These are phyloP conservation scores for Calycopis cecrops DNA, from an alignment of 1,140 invertebrate species.

Conservation along the genomic window DNA sequence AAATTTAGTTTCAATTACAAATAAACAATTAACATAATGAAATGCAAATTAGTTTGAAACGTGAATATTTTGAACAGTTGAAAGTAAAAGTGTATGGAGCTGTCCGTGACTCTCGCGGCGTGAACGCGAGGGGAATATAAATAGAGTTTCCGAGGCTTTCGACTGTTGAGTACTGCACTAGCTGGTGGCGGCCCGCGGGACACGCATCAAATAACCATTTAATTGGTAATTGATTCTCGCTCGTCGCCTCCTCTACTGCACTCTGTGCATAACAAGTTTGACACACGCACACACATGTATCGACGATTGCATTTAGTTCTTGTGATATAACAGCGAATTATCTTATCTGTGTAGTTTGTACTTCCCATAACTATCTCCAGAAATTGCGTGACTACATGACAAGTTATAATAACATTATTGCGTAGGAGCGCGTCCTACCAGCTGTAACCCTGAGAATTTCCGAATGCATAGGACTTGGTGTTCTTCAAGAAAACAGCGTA, in stretches of 20 bases:
- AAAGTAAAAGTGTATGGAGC: conserved; percentile 23
- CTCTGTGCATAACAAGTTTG: too few relatives aligned
- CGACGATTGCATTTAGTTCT: too few relatives aligned
- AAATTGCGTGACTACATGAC: too few relatives aligned
- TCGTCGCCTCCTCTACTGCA: neutral
- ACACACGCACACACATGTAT: too few relatives aligned
- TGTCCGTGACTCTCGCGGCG: conserved; percentile 7
- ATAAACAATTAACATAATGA: neutral
- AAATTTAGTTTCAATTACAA: neutral
- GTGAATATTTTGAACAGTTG: neutral
- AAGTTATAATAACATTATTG: too few relatives aligned
- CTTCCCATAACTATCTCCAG: too few relatives aligned
- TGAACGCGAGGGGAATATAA: conserved; percentile 19
- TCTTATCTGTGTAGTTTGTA: too few relatives aligned
- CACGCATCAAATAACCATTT: neutral
- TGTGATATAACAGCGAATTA: too few relatives aligned
- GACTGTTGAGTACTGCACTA: conserved; percentile 18
- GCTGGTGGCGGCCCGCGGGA: neutral
- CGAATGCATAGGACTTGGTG: too few relatives aligned
- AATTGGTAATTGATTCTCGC: conserved; percentile 8
- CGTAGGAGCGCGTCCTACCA: too few relatives aligned
- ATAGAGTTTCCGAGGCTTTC: conserved; percentile 17
- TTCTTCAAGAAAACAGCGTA: too few relatives aligned
- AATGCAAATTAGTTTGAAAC: neutral
- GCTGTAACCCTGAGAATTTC: too few relatives aligned